These are phyloP conservation scores for Campylomormyrus numenius DNA, from an alignment of 2,113 vertebrate genomes.

Conservation along the genomic window DNA sequence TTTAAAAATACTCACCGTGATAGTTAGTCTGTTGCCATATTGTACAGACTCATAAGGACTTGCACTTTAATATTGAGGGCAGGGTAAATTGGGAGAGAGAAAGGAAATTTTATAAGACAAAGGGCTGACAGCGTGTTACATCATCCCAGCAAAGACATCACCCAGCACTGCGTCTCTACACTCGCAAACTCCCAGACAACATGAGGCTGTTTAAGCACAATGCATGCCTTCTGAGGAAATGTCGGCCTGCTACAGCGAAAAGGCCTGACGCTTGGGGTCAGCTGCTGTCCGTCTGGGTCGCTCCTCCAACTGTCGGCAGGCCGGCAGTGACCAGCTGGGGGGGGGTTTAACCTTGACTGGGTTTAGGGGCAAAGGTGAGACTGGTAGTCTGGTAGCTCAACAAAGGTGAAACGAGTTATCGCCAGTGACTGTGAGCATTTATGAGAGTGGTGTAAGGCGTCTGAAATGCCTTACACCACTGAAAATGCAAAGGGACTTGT, in stretches of 20 bases:
- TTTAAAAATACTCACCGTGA: background rate
- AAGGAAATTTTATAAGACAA: background rate
- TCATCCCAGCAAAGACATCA: background rate
- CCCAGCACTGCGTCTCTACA: background rate
- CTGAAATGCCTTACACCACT: background rate
- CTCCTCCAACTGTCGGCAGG: background rate
- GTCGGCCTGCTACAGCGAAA: background rate
- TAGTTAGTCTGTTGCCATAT: background rate
- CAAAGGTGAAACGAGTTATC: background rate
- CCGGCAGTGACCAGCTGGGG: background rate
- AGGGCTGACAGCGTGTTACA: background rate
- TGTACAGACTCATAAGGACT: background rate
- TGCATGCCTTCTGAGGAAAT: background rate
- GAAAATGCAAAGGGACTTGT: background rate
- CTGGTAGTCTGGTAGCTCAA: background rate
- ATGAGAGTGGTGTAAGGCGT: background rate
- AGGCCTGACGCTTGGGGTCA: background rate
- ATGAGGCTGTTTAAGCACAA: background rate
- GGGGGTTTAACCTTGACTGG: background rate
- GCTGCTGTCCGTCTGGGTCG: background rate
- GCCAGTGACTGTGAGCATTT: background rate
- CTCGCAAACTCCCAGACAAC: background rate
- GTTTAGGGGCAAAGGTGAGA: background rate
- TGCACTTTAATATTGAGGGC: too few relatives aligned
- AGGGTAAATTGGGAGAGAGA: background rate